phyloP scores from a whole-genome alignment of 2,888 invertebrate genomes.

The Ellobium chinense region DNA sequence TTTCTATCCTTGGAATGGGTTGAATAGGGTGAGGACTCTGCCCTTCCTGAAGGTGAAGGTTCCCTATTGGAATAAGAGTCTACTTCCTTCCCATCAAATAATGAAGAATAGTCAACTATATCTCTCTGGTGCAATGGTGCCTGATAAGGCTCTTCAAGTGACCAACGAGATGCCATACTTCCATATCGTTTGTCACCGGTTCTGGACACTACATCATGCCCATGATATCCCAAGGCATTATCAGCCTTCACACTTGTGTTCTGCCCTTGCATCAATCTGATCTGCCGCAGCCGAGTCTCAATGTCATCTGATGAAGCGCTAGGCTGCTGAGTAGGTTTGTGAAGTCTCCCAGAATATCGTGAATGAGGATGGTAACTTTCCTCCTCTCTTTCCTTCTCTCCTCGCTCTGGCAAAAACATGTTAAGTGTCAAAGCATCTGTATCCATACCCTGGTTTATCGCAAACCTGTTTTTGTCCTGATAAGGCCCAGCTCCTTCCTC shows the following conservation, averaged over 20 bases:
- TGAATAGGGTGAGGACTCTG: no score
- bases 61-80: no score
- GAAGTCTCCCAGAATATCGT: neutral
- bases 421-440: neutral
- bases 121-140: no score
- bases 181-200: no score
- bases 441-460: no score
- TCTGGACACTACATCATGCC: no score
- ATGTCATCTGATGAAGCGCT: neutral
- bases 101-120: neutral
- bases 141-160: no score
- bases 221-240: neutral
- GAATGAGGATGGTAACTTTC: neutral
- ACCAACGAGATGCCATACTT: no score
- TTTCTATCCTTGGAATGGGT: no score
- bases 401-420: neutral
- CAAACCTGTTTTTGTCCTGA: no score
- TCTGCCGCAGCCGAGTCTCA: neutral
- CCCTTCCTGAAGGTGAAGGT: no score
- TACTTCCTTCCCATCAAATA: no score
- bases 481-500: neutral
- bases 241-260: neutral
- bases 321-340: slow-evolving; percentile 26
- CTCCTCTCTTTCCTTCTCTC: neutral
- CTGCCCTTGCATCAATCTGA: slow-evolving; percentile 10